Conservation (phyloP, 2,888 invertebrate species). For the Meliscaeva auricollis region DNA sequence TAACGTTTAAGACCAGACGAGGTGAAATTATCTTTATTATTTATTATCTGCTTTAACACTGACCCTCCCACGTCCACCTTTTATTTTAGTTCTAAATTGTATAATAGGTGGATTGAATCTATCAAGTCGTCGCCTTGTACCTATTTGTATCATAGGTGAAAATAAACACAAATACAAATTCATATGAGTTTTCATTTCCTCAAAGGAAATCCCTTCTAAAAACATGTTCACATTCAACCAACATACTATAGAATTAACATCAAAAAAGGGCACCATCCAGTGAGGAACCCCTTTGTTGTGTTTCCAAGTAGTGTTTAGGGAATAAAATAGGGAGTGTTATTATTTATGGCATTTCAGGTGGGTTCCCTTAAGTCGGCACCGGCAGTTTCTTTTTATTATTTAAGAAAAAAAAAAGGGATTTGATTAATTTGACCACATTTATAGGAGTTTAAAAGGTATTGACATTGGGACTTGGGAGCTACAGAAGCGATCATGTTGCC, state of each 20-base stretch:
- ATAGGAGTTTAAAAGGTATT: conserved; percentile 27
- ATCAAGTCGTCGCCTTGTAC: too few species aligned
- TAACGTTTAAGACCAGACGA: too few species aligned
- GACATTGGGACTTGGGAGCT: conserved; percentile 31
- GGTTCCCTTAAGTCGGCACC: not conserved
- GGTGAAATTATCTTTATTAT: too few species aligned
- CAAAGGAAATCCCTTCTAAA: not conserved
- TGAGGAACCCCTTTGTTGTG: not conserved
- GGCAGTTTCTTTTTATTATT: conserved; percentile 5
- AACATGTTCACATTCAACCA: not conserved
- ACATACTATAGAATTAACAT: not conserved
- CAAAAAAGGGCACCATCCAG: not conserved
- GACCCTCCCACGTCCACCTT: too few species aligned
- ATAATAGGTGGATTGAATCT: too few species aligned
- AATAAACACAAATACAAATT: not conserved
- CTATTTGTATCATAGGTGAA: not conserved
- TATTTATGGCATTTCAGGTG: conserved; percentile 21
- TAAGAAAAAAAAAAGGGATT: conserved; percentile 35
- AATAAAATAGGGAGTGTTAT: conserved; percentile 1
- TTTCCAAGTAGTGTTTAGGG: conserved; percentile 2
- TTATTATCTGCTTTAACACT: too few species aligned
- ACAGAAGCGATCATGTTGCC: conserved; percentile 40
- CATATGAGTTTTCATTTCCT: too few species aligned
- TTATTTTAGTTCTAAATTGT: too few species aligned
- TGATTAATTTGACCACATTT: conserved; percentile 49